phyloP scores from a whole-genome alignment of 2,797 vertebrate species.

The Esox lucius region DNA sequence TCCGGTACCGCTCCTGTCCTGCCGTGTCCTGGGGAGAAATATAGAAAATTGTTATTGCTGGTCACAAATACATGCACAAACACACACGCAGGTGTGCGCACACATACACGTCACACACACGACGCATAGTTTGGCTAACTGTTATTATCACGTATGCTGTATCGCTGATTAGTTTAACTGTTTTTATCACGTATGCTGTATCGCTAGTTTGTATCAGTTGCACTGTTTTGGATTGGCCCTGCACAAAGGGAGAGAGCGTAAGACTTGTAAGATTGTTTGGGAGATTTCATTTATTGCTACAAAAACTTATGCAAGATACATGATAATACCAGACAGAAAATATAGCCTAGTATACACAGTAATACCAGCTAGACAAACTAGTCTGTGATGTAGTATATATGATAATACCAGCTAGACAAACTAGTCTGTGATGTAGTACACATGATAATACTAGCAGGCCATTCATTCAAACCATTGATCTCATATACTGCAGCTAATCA shows the following conservation, averaged over 20 bases:
- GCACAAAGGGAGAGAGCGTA: background rate
- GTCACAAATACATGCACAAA: constrained; percentile 8
- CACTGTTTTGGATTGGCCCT: background rate
- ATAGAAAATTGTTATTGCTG: constrained; percentile 10
- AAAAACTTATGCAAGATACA: too few species aligned
- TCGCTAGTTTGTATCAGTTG: background rate
- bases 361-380: too few species aligned
- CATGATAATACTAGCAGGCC: too few species aligned
- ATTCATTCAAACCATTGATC: too few species aligned
- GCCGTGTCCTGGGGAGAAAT: constrained; percentile 87
- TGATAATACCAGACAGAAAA: too few species aligned
- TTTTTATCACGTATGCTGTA: background rate
- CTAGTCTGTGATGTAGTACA: too few species aligned
- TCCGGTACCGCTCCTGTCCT: constrained; percentile 96
- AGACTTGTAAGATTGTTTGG: too few species aligned
- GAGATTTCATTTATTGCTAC: too few species aligned
- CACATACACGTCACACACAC: background rate
- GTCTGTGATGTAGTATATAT: too few species aligned
- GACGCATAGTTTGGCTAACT: background rate
- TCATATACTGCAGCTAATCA: too few species aligned
- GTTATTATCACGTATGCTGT: background rate
- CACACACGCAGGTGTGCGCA: background rate
- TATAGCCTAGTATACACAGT: too few species aligned
- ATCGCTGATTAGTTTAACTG: background rate
- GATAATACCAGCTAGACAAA: too few species aligned